Conservation (phyloP, 2,113 vertebrate genomes). For the human region DNA sequence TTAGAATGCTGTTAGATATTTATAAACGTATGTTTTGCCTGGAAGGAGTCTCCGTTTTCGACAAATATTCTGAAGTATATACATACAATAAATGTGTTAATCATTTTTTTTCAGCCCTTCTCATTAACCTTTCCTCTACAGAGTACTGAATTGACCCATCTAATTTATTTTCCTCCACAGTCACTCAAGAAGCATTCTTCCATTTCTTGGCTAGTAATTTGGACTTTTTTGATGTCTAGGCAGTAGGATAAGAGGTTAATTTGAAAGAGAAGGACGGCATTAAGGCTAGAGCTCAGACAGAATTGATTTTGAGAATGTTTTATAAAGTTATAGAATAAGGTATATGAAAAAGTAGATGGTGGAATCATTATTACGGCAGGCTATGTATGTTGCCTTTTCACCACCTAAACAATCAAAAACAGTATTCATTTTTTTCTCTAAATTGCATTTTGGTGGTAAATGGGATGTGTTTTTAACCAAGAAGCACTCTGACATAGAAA, state of each 20-base stretch:
- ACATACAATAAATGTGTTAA: background rate
- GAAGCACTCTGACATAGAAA: background rate
- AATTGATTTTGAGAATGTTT: background rate
- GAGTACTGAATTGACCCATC: background rate
- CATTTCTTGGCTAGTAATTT: background rate
- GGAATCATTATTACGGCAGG: background rate
- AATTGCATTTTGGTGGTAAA: background rate
- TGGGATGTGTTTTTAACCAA: background rate
- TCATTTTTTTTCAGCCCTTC: background rate
- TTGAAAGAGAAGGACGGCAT: background rate
- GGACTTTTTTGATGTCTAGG: background rate
- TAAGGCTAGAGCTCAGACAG: background rate
- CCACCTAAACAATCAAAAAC: background rate
- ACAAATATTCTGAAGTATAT: background rate
- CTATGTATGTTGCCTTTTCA: background rate
- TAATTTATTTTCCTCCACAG: background rate
- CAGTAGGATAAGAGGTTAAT: background rate
- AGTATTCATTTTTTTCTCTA: background rate
- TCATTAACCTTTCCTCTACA: background rate
- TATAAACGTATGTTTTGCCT: background rate
- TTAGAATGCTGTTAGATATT: background rate
- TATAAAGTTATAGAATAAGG: background rate
- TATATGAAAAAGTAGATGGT: background rate
- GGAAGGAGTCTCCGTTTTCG: background rate
- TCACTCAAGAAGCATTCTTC: background rate